These are phyloP conservation scores for Ochropleura leucogaster DNA, from an alignment of 2,888 invertebrate genomes.

Conservation along the genomic window DNA sequence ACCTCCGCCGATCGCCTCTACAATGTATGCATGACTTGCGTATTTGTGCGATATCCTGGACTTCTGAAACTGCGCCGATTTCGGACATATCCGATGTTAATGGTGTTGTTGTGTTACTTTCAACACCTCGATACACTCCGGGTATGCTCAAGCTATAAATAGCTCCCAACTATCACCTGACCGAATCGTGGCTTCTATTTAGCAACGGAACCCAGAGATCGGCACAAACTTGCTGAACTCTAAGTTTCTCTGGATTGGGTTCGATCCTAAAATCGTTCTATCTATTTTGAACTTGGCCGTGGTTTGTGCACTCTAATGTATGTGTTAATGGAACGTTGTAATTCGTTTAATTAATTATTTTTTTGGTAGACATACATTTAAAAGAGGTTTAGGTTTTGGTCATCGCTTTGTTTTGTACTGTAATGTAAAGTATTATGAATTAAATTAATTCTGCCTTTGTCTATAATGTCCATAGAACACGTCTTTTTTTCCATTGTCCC, in stretches of 20 bases:
- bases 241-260: slow-evolving; percentile 70
- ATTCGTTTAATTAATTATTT: slow-evolving; percentile 19
- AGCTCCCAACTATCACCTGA: slow-evolving; percentile 59
- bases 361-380: slow-evolving; percentile 2
- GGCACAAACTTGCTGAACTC: slow-evolving; percentile 71
- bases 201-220: slow-evolving; percentile 74
- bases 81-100: slow-evolving; percentile 12
- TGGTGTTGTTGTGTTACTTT: slow-evolving; percentile 44
- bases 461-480: too few relatives aligned
- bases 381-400: background rate
- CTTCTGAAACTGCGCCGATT: slow-evolving; percentile 8
- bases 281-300: slow-evolving; percentile 64
- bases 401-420: background rate
- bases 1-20: too few relatives aligned
- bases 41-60: slow-evolving; percentile 4
- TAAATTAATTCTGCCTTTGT: background rate
- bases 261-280: slow-evolving; percentile 71
- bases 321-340: slow-evolving; percentile 28
- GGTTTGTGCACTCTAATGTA: slow-evolving; percentile 21
- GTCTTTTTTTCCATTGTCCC: too few relatives aligned
- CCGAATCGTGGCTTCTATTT: slow-evolving; percentile 75
- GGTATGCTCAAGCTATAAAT: slow-evolving; percentile 37
- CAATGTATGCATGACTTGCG: background rate
- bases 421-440: background rate
- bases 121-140: slow-evolving; percentile 7